phyloP scores from a whole-genome alignment of 1,140 invertebrate species.

The Whitmania pigra region DNA sequence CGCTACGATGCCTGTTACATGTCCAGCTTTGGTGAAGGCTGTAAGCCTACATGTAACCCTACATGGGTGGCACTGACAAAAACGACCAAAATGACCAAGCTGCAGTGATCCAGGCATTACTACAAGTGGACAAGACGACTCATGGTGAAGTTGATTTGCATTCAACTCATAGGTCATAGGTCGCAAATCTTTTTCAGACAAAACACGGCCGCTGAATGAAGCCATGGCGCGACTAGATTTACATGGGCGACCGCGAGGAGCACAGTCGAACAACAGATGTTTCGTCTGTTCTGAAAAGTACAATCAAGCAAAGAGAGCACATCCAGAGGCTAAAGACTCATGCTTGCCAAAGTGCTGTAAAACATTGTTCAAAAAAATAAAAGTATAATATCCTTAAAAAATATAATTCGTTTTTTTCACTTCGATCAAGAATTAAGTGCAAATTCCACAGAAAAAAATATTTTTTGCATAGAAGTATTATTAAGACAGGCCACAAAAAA shows the following conservation, averaged over 20 bases:
- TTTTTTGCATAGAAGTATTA: no score
- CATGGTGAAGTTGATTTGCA: background rate
- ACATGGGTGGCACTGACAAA: conserved; percentile 26
- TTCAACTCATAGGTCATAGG: background rate
- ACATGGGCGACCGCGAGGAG: background rate
- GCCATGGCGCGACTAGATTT: background rate
- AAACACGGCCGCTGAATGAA: background rate
- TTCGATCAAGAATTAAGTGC: no score
- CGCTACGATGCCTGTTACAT: conserved; percentile 9
- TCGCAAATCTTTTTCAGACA: background rate
- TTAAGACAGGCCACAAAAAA: no score
- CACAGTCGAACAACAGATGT: background rate
- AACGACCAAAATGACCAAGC: conserved; percentile 24
- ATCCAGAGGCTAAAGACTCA: background rate
- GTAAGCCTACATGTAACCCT: conserved; percentile 11
- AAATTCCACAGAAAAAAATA: no score
- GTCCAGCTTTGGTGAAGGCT: conserved; percentile 18
- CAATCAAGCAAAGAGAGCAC: background rate
- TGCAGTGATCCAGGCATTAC: conserved; percentile 18
- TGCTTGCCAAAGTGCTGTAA: conserved; percentile 5
- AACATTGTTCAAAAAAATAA: background rate
- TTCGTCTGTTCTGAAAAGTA: background rate
- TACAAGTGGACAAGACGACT: conserved; percentile 21
- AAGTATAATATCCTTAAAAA: no score
- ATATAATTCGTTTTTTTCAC: no score